Conservation (phyloP, 2,888 invertebrate genomes). For the Opisthograptis luteolata region DNA sequence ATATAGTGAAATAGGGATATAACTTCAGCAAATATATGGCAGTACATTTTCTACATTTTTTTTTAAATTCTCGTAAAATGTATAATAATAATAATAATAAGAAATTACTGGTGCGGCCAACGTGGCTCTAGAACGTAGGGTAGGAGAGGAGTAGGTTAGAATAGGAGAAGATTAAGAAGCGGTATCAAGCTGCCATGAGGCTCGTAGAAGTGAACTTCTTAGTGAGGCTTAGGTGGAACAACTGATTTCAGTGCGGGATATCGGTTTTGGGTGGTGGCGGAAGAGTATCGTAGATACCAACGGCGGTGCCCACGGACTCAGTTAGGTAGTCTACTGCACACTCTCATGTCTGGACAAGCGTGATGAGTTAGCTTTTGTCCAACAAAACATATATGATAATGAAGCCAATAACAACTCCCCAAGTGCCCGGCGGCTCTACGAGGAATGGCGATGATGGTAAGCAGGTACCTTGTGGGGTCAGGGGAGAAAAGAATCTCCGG, state of each 20-base stretch:
- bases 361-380: not conserved
- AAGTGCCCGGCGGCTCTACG: not conserved
- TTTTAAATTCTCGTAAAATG: too few relatives aligned
- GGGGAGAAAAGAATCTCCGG: not conserved
- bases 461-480: not conserved
- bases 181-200: not conserved
- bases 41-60: too few relatives aligned
- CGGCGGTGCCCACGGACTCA: not conserved
- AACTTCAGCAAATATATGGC: too few relatives aligned
- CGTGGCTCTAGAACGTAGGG: too few relatives aligned
- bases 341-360: not conserved
- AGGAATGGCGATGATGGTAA: not conserved
- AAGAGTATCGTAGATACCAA: not conserved
- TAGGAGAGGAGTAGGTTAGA: too few relatives aligned
- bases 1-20: too few relatives aligned
- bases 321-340: not conserved
- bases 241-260: not conserved
- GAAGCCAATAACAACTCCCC: not conserved
- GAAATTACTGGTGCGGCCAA: too few relatives aligned
- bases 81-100: too few relatives aligned
- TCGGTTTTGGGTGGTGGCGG: not conserved
- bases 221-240: not conserved
- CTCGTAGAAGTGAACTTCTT: not conserved
- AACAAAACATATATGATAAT: not conserved
- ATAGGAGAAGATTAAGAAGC: too few relatives aligned